Evolutionary conservation across 2,113 vertebrate genomes (phyloP), one percentile per base, ranked within the genome.

Genomic region (Corythaeola cristata): DNA sequence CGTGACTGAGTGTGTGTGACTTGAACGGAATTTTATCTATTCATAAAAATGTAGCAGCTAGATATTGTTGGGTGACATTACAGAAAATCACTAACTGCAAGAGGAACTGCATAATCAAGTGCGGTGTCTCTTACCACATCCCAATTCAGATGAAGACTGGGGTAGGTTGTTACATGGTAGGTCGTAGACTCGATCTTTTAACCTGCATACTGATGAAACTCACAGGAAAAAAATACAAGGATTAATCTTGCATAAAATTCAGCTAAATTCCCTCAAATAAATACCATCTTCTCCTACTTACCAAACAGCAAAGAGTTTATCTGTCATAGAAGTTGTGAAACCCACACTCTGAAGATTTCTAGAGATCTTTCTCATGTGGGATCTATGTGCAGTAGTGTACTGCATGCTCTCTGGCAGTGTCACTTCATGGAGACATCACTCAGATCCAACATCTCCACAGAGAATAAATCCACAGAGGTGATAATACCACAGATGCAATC

Each of bases 401-500:
- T 16, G 30, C 1, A 3, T 6, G 8, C 3, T 30, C 67, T 45
- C 24, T 8, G 6, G 30, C 26, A 3, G 1, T 49, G 16, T 37
- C 80, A 16, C 19, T 37, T 10, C 37, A 23, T 8, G 27, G 32
- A 71, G 7, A 50, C 13, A 45, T 75, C 52, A 33, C 12, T 49
- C 41, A 74, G 45, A 5, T 3, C 1, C 60, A 85, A 23, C 24
- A 74, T 47, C 12, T 78, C 33, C 23, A 15, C 2, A 45, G n/a
- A 50, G 49, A 63, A 24, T 45, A 66, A 62, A 45, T 33, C 12
- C 55, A 45, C 11, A 58, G 22, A 49, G 21, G 3, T 45, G 55
- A 49, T 27, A 33, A 74, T 55, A 30, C 17, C 18, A 69, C 5
- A 56, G 58, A 35, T 22, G 7, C 8, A 52, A 0, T 33, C 18